phyloP scores from a whole-genome alignment of 1,140 invertebrate genomes.

The Tetramorium simillimum region DNA sequence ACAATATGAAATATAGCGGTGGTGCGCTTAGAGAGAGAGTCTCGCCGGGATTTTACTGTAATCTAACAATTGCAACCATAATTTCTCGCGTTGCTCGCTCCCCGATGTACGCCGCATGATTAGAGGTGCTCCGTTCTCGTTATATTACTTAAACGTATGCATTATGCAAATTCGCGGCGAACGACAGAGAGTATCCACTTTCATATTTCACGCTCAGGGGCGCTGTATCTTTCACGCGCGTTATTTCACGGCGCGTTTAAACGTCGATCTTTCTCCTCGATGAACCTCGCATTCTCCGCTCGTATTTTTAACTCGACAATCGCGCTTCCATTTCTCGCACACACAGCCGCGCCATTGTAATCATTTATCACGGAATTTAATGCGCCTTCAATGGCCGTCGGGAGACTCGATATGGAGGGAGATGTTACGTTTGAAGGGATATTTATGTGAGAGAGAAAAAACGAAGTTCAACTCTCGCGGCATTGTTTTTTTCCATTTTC shows the following conservation, averaged over 20 bases:
- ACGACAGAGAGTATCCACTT: conserved; percentile 21
- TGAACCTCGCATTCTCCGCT: conserved; percentile 38
- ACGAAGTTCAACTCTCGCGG: background rate
- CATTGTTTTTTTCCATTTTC: conserved; percentile 8
- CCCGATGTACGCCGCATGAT: background rate
- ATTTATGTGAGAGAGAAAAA: conserved; percentile 15
- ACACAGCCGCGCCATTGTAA: conserved; percentile 46
- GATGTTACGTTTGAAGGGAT: conserved; percentile 25
- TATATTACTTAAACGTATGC: conserved; percentile 45
- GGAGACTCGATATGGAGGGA: conserved; percentile 9
- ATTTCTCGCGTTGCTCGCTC: conserved; percentile 15
- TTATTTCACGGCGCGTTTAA: conserved; percentile 43
- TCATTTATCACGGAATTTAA: conserved; percentile 56
- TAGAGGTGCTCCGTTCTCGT: conserved; percentile 34
- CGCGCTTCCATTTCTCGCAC: conserved; percentile 8
- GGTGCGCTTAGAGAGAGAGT: background rate
- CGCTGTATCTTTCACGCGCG: conserved; percentile 45
- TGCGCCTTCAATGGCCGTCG: conserved; percentile 27
- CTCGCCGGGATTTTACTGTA: conserved; percentile 8
- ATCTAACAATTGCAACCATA: conserved; percentile 48
- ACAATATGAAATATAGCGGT: background rate
- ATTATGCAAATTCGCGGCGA: conserved; percentile 41
- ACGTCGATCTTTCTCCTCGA: conserved; percentile 40
- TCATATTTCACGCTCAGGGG: conserved; percentile 33
- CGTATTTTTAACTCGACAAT: conserved; percentile 53